Evolutionary conservation across 2,113 vertebrate species (phyloP), one percentile per base, ranked within the genome.

Genomic region (Pycnonotus jocosus): DNA sequence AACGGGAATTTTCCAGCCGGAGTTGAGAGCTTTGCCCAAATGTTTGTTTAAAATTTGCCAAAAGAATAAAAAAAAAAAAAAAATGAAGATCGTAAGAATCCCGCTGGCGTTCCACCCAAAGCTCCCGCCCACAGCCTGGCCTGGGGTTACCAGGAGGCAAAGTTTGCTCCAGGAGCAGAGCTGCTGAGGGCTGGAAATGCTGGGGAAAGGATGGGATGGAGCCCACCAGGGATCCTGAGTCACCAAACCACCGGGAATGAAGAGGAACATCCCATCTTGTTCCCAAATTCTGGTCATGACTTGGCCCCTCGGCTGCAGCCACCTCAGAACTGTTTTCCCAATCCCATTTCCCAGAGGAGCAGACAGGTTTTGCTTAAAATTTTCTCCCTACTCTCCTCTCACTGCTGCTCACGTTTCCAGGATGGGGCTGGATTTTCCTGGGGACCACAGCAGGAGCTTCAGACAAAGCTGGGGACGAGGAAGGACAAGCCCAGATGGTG

Each of bases 31-130:
- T 86, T 88, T 53, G 60, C 85, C 64, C 88, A 84, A 76, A 45
- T 80, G 77, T 94, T 94, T 92, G 57, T 53, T 81, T 73, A 57
- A 83, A 86, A 91, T 86, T 53, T 33, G 81, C 81, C 77, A 71
- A 48, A 81, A 83, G 38, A 58, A 71, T 27, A 50, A 11, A 38
- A 38, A 38, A 38, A 38, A 38, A n/a, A n/a, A n/a, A n/a, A n/a
- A n/a, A n/a, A 56, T 11, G 44, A 61, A 66, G 47, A 38, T 72
- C 9, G 51, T 37, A 64, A 79, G 51, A 45, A 54, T 50, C 86
- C 70, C 2, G 18, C 60, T 11, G 37, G 65, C 27, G 20, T 73
- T 48, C 9, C 78, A 64, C 53, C 90, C 90, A 15, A 69, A 28
- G 17, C 90, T 21, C 37, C 83, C 58, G 30, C 68, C 71, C 84